Percentiles rank a stretch among this genome's conserved stretches.
Evolutionary conservation across 2,113 vertebrate species (phyloP).

Genomic region (Leptobrachium leishanense): DNA sequence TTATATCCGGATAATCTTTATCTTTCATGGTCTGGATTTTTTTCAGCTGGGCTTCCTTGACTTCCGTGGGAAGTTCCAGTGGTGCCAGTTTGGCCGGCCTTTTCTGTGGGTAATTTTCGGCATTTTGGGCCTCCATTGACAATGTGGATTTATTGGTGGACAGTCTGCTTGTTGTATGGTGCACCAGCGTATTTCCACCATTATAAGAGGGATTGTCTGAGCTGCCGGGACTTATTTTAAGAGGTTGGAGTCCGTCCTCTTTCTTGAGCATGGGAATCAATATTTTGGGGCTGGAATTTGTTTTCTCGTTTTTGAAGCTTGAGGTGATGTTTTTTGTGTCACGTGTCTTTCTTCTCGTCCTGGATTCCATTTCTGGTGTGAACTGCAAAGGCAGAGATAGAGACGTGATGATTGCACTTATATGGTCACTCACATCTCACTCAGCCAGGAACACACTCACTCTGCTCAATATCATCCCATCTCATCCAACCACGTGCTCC

Average conservation of each 20-base stretch:
- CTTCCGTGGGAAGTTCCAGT: slow-evolving; percentile 67
- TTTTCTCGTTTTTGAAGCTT: not conserved
- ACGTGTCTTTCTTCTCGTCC: not conserved
- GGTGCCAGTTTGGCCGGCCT: slow-evolving; percentile 72
- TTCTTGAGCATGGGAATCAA: slow-evolving; percentile 10
- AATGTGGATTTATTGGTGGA: slow-evolving; percentile 7
- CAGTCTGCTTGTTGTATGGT: not conserved
- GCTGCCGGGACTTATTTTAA: not conserved
- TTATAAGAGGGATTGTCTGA: slow-evolving; percentile 1
- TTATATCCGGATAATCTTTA: slow-evolving; percentile 56
- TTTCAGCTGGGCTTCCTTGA: slow-evolving; percentile 69
- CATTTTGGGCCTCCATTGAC: slow-evolving; percentile 43
- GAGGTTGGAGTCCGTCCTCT: not conserved
- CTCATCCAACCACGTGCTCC: too few species aligned
- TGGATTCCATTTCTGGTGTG: not conserved
- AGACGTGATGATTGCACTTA: too few species aligned
- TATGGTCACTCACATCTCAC: too few species aligned
- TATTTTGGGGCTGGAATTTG: slow-evolving; percentile 35
- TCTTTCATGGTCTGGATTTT: slow-evolving; percentile 66
- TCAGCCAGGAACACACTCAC: too few species aligned
- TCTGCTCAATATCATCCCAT: too few species aligned
- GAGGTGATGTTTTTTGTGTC: not conserved
- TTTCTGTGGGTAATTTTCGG: slow-evolving; percentile 55
- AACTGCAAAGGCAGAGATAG: not conserved
- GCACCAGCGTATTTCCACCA: not conserved